Percentiles rank a stretch among this genome's conserved stretches.
Conservation (phyloP, 2,113 vertebrate genomes). For the Oncorhynchus mykiss region DNA sequence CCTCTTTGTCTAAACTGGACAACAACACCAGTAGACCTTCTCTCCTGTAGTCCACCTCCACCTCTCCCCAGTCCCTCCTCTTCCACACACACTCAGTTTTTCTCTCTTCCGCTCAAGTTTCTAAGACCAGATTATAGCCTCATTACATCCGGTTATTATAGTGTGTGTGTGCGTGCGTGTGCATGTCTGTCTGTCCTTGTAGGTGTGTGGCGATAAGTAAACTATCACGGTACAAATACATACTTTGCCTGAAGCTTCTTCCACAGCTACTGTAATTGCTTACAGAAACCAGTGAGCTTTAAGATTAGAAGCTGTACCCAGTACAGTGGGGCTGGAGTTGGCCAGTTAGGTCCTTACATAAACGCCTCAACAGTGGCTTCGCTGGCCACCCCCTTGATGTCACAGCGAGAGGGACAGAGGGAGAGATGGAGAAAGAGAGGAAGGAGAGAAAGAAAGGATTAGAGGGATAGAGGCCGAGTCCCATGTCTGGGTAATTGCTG, state of each 20-base stretch:
- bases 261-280: too few species aligned
- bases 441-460: constrained; percentile 40
- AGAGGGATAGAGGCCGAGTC: constrained; percentile 43
- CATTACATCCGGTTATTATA: neutral
- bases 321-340: neutral
- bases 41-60: neutral
- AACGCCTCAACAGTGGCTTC: neutral
- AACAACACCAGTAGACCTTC: constrained; percentile 1
- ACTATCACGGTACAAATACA: neutral
- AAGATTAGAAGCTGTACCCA: neutral
- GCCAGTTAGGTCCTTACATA: neutral
- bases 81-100: neutral
- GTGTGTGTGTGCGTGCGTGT: constrained; percentile 1
- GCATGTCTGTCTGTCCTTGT: neutral
- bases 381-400: neutral
- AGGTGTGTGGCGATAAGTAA: neutral
- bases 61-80: constrained; percentile 2
- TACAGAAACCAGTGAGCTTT: neutral
- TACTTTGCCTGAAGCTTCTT: neutral
- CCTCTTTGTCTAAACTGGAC: neutral
- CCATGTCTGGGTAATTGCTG: constrained; percentile 64
- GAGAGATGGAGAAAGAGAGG: constrained; percentile 1
- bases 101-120: neutral
- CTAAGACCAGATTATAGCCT: neutral
- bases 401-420: constrained; percentile 1